These are phyloP conservation scores for Sisor rabdophorus DNA, from an alignment of 2,113 vertebrate genomes.

Conservation along the genomic window DNA sequence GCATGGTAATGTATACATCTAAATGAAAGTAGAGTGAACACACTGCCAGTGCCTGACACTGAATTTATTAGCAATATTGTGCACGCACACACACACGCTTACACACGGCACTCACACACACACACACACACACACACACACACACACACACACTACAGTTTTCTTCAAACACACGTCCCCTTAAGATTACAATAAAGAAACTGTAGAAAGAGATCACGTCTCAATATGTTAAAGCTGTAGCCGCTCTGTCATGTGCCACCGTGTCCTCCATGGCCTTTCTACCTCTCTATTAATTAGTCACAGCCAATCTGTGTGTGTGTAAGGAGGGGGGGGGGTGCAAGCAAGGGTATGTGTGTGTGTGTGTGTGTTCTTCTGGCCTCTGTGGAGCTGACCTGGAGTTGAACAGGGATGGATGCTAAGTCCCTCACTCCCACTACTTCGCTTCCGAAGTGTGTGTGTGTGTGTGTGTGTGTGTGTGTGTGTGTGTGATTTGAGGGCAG, in stretches of 20 bases:
- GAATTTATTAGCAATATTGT: too few species aligned
- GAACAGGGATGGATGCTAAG: conserved; percentile 73
- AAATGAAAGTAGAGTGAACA: too few species aligned
- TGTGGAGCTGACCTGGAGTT: conserved; percentile 60
- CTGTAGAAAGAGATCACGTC: not conserved
- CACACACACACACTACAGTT: too few species aligned
- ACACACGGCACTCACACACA: too few species aligned
- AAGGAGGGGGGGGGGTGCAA: not conserved
- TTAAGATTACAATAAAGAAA: not conserved
- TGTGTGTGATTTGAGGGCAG: too few species aligned
- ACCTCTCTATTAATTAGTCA: conserved; percentile 24
- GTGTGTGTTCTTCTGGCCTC: conserved; percentile 42
- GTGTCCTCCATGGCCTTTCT: conserved; percentile 11
- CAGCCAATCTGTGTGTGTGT: not conserved
- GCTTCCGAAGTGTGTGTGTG: conserved; percentile 50
- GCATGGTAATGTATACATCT: too few species aligned
- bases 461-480: not conserved
- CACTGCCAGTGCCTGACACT: too few species aligned
- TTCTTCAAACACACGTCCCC: too few species aligned
- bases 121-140: too few species aligned
- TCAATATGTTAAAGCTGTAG: not conserved
- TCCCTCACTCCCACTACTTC: conserved; percentile 63
- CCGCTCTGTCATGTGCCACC: conserved; percentile 12
- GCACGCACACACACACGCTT: too few species aligned
- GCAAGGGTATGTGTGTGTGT: not conserved